Conservation (phyloP, 2,888 invertebrate genomes). For the Pristionchus arcanus region DNA sequence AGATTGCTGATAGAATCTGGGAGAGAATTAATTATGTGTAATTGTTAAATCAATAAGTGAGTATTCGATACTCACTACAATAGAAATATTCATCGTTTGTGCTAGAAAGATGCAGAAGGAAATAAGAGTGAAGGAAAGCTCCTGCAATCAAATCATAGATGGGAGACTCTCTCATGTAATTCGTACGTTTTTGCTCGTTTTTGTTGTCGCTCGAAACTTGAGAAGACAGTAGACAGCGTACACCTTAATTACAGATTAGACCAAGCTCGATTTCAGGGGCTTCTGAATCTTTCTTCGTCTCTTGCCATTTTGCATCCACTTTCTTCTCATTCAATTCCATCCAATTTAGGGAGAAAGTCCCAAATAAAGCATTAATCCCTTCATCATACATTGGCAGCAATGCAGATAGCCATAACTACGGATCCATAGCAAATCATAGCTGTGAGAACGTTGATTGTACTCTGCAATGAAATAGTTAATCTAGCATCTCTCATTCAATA, state of each 20-base stretch:
- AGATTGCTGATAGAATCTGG: not conserved
- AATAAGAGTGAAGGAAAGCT: constrained; percentile 29
- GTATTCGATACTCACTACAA: constrained; percentile 30
- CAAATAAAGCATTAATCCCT: not conserved
- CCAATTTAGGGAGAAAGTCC: too few species aligned
- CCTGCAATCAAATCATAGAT: not conserved
- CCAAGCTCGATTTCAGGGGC: too few species aligned
- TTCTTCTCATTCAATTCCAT: not conserved
- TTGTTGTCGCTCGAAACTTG: not conserved
- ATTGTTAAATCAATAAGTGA: too few species aligned
- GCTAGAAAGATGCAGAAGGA: constrained; percentile 45
- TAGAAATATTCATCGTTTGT: constrained; percentile 25
- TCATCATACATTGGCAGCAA: not conserved
- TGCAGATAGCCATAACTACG: constrained; percentile 4
- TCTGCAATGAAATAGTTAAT: not conserved
- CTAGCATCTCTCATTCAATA: not conserved
- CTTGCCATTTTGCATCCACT: not conserved
- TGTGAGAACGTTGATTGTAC: not conserved
- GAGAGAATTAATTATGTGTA: not conserved
- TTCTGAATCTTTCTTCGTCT: not conserved
- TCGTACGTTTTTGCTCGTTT: constrained; percentile 16
- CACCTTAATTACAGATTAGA: not conserved
- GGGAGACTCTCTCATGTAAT: not conserved
- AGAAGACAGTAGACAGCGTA: constrained; percentile 15
- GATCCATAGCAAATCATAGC: constrained; percentile 41